A percentile compares a stretch with the other conserved stretches of the same genome.
These are phyloP conservation scores for Girardia tigrina DNA, from an alignment of 2,888 invertebrate genomes.

Conservation along the genomic window DNA sequence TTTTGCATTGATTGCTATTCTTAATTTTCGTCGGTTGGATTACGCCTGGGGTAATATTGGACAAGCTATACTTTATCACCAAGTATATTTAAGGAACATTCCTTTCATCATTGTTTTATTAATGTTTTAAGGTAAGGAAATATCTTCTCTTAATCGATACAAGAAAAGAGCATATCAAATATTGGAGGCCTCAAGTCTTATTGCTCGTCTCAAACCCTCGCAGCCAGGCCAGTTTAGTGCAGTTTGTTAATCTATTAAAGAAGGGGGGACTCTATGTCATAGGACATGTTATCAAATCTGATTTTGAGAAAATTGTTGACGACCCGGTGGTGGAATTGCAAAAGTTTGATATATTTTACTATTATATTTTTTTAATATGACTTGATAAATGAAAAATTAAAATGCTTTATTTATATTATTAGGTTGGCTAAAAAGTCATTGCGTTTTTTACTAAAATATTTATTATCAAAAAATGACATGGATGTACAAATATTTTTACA, in stretches of 20 bases:
- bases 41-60: conserved; percentile 90
- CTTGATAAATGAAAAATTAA: too few species aligned
- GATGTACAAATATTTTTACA: too few species aligned
- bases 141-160: conserved; percentile 84
- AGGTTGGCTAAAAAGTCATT: too few species aligned
- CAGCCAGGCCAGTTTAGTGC: conserved; percentile 74
- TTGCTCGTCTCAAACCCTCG: conserved; percentile 78
- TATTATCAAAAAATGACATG: too few species aligned
- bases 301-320: conserved; percentile 39
- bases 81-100: conserved; percentile 54
- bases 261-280: conserved; percentile 72
- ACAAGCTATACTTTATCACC: conserved; percentile 96
- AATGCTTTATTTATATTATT: too few species aligned
- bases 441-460: too few species aligned
- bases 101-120: not conserved
- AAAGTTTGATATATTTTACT: not conserved
- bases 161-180: conserved; percentile 92
- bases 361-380: too few species aligned
- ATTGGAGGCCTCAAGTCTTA: conserved; percentile 92
- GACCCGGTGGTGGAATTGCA: conserved; percentile 13
- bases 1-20: conserved; percentile 67
- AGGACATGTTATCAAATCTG: conserved; percentile 64
- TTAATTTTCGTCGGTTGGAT: conserved; percentile 70
- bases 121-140: conserved; percentile 64
- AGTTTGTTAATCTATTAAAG: conserved; percentile 92